Evolutionary conservation across 2,113 vertebrate species (phyloP).

Genomic region (Ondatra zibethicus): DNA sequence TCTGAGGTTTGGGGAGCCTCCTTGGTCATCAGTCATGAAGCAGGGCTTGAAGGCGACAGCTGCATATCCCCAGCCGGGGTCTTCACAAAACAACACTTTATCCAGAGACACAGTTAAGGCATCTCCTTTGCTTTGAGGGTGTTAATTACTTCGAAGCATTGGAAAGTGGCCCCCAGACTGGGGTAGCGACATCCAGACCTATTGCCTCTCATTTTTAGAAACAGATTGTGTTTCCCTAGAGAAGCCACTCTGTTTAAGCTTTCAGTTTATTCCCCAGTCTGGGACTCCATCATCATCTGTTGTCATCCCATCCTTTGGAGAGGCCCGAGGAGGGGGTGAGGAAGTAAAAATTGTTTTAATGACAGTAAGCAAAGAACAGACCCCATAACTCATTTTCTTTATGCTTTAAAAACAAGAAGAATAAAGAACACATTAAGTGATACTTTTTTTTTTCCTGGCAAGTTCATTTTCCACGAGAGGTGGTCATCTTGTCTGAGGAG

Average conservation of each 20-base stretch:
- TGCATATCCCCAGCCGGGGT: constrained; percentile 29
- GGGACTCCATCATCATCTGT: constrained; percentile 66
- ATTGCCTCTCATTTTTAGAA: constrained; percentile 57
- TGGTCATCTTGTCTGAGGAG: constrained; percentile 82
- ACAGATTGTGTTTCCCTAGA: constrained; percentile 51
- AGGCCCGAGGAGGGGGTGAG: constrained; percentile 61
- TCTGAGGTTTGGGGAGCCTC: constrained; percentile 59
- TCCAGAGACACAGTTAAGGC: constrained; percentile 60
- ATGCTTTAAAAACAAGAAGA: constrained; percentile 84
- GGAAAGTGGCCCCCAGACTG: constrained; percentile 52
- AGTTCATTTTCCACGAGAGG: constrained; percentile 85
- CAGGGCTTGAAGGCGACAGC: constrained; percentile 66
- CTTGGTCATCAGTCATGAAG: constrained; percentile 65
- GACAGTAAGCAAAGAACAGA: constrained; percentile 81
- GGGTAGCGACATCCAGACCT: constrained; percentile 49
- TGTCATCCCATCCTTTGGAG: constrained; percentile 74
- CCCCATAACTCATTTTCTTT: constrained; percentile 82
- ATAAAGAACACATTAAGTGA: constrained; percentile 82
- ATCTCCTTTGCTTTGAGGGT: constrained; percentile 40
- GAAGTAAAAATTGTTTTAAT: constrained; percentile 79
- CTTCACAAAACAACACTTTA: constrained; percentile 64
- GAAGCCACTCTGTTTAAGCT: constrained; percentile 71
- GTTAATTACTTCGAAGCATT: constrained; percentile 74
- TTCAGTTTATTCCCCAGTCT: constrained; percentile 68
- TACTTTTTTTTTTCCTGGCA: constrained; percentile 69